Evolutionary conservation across 1,140 invertebrate genomes (phyloP).

Genomic region (Andrena cerasifolii): DNA sequence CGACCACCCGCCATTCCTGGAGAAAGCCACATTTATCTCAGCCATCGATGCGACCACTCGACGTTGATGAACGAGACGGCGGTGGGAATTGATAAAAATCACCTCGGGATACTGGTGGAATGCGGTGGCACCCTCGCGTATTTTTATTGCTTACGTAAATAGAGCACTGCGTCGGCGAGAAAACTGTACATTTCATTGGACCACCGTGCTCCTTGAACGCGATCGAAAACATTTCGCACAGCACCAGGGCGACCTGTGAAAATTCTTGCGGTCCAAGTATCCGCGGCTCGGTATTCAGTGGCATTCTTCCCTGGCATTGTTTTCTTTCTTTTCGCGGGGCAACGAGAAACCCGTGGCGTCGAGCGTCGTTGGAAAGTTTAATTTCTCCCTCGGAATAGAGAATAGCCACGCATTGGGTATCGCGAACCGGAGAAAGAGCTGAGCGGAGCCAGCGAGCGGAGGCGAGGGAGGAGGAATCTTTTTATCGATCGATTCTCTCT

Average conservation of each 20-base stretch:
- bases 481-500: slow-evolving; percentile 40
- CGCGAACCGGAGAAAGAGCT: background rate
- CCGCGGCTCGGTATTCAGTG: background rate
- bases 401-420: slow-evolving; percentile 10
- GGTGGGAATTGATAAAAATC: slow-evolving; percentile 50
- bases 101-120: slow-evolving; percentile 11
- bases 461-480: slow-evolving; percentile 20
- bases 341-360: too few species aligned
- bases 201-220: too few species aligned
- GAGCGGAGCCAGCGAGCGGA: background rate
- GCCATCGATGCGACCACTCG: slow-evolving; percentile 19
- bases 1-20: too few species aligned
- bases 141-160: background rate
- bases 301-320: background rate
- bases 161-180: background rate
- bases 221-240: background rate
- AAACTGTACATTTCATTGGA: background rate
- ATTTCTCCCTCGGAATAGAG: background rate
- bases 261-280: background rate
- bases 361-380: background rate
- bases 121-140: background rate
- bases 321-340: background rate
- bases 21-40: background rate
- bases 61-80: slow-evolving; percentile 54
- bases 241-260: background rate